Evolutionary conservation across 2,797 vertebrate genomes (phyloP), one percentile per base, ranked within the genome.

Genomic region (Fistularia commersonii): DNA sequence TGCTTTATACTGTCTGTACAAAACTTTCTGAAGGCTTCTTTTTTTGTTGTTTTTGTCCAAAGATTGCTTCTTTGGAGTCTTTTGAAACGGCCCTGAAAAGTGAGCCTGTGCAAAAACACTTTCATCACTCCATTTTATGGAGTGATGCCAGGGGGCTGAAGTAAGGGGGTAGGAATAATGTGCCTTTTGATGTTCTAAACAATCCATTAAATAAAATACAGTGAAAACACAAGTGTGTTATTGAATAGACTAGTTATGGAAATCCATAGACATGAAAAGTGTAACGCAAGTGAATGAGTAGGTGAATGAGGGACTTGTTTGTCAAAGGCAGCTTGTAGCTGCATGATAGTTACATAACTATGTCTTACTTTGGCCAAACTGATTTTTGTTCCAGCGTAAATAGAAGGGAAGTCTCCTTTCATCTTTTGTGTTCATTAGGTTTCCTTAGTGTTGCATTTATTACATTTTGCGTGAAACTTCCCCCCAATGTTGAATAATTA

Each of bases 171-270:
- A 54, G 37, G 52, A 70, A 76, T 76, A 80, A 84, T 83, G 67
- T 36, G 53, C 41, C 79, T 81, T 87, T 83, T 84, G 81, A 85
- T 82, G 76, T 84, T 83, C 57, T 73, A 76, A 84, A 83, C 69
- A 77, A 82, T 61, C 66, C 77, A 74, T 63, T 81, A 69, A 76
- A 79, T 77, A 47, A 81, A 82, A 86, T 72, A 59, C 64, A 61
- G 61, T 36, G 59, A 49, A 69, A 67, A 74, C 63, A 31, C 44
- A 63, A 78, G 69, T 3, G 41, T 57, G 61, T 48, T 72, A 57
- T 77, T 75, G 63, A 65, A 8, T 32, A 15, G 48, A 60, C 64
- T 54, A 10, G 62, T 74, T 81, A 57, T 35, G 51, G 60, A 64
- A 79, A 79, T 76, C 69, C 66, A 75, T 74, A 54, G 52, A 75